Conservation (phyloP, 1,140 invertebrate genomes). For the Calliphora vicina region DNA sequence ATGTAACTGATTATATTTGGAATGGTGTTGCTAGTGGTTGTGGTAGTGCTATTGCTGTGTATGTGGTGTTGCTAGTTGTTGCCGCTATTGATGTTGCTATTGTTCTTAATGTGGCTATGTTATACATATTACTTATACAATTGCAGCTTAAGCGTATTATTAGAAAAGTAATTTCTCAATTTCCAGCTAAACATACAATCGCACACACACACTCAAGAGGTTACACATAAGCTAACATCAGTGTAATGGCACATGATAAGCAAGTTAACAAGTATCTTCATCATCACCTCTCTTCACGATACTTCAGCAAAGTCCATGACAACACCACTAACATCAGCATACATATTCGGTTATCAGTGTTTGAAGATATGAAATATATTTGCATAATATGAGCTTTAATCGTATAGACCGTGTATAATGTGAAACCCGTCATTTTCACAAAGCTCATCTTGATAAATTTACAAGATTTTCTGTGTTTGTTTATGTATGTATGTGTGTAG, state of each 20-base stretch:
- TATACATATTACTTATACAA: not conserved
- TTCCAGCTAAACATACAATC: not conserved
- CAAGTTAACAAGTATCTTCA: not conserved
- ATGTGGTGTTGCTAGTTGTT: not conserved
- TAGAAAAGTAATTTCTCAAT: conserved; percentile 14
- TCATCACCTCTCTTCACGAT: not conserved
- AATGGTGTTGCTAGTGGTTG: too few species aligned
- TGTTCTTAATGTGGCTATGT: not conserved
- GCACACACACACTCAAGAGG: not conserved
- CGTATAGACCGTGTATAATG: not conserved
- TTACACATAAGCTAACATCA: not conserved
- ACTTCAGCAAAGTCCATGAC: not conserved
- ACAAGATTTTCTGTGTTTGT: not conserved
- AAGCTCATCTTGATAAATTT: not conserved
- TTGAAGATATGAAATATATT: not conserved
- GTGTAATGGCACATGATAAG: not conserved
- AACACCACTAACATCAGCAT: not conserved
- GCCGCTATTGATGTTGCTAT: not conserved
- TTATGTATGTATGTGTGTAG: not conserved
- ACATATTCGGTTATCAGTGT: not conserved
- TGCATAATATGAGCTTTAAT: not conserved
- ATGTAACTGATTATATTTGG: not conserved
- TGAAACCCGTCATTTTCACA: not conserved
- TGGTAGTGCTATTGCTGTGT: not conserved
- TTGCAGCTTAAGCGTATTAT: not conserved